Percentiles rank a stretch among this genome's conserved stretches.
Evolutionary conservation across 1,140 invertebrate species (phyloP).

Genomic region (Hetaerina americana): DNA sequence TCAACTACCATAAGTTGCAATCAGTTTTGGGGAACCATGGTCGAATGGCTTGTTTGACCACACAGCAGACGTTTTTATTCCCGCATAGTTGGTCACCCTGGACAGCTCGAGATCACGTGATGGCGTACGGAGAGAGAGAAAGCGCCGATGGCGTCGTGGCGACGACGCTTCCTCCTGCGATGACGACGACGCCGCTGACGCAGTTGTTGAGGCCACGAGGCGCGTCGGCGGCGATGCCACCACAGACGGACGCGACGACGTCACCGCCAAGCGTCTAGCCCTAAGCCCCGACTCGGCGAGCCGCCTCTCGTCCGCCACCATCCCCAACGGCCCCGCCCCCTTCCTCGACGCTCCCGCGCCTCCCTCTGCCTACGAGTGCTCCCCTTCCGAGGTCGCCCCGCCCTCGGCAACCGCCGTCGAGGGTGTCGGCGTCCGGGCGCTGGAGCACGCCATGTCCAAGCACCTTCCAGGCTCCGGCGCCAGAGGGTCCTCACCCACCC

Average conservation of each 20-base stretch:
- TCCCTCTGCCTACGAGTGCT: constrained; percentile 18
- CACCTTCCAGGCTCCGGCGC: constrained; percentile 62
- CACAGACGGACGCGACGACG: constrained; percentile 21
- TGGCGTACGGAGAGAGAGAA: neutral
- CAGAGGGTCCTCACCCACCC: neutral
- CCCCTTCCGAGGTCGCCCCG: constrained; percentile 26
- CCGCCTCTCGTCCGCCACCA: constrained; percentile 27
- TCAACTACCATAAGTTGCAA: too few relatives aligned
- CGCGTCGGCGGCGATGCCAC: constrained; percentile 23
- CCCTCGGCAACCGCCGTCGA: constrained; percentile 26
- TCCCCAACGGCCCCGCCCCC: constrained; percentile 28
- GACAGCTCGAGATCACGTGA: neutral
- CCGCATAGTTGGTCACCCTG: neutral
- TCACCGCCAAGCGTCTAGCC: constrained; percentile 28
- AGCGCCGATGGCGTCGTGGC: neutral
- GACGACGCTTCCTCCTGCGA: constrained; percentile 20
- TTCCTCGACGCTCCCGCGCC: constrained; percentile 24
- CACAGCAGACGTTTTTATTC: too few relatives aligned
- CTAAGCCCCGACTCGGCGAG: constrained; percentile 48
- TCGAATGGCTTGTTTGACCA: too few relatives aligned
- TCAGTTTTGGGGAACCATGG: too few relatives aligned
- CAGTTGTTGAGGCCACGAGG: neutral
- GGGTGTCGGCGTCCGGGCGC: constrained; percentile 67
- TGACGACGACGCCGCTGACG: constrained; percentile 34
- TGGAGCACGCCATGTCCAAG: constrained; percentile 93